Evolutionary conservation across 2,797 vertebrate genomes (phyloP).

Genomic region (Phaenicophaeus curvirostris): DNA sequence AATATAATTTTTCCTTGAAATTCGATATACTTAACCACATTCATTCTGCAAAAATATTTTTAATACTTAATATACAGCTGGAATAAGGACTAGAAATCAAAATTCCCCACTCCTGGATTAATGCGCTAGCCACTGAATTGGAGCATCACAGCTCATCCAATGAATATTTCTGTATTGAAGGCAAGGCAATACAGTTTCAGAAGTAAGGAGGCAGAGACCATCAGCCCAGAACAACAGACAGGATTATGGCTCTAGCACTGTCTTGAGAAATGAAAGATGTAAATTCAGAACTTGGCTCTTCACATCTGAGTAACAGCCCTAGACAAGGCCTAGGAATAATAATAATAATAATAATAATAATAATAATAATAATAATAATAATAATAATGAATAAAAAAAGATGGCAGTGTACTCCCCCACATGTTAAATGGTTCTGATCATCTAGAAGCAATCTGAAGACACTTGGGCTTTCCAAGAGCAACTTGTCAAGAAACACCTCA

Average conservation of each 20-base stretch:
- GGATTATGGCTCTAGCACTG: neutral
- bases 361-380: too few relatives aligned
- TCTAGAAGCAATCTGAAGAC: neutral
- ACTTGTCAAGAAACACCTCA: neutral
- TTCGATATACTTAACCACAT: neutral
- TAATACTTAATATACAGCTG: neutral
- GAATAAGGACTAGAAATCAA: constrained; percentile 1
- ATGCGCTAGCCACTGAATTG: neutral
- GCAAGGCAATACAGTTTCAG: neutral
- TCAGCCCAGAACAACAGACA: neutral
- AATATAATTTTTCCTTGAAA: constrained; percentile 2
- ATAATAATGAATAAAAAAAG: too few relatives aligned
- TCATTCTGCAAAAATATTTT: neutral
- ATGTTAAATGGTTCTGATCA: neutral
- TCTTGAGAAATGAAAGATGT: neutral
- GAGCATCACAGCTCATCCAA: constrained; percentile 16
- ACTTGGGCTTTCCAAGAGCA: neutral
- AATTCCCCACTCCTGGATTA: neutral
- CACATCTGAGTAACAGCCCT: neutral
- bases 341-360: neutral
- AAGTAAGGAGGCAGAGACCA: neutral
- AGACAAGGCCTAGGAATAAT: neutral
- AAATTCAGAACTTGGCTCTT: neutral
- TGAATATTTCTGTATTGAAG: neutral
- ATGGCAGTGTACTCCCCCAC: neutral